Evolutionary conservation across 2,888 invertebrate species (phyloP).

Genomic region (Erynnis tages): DNA sequence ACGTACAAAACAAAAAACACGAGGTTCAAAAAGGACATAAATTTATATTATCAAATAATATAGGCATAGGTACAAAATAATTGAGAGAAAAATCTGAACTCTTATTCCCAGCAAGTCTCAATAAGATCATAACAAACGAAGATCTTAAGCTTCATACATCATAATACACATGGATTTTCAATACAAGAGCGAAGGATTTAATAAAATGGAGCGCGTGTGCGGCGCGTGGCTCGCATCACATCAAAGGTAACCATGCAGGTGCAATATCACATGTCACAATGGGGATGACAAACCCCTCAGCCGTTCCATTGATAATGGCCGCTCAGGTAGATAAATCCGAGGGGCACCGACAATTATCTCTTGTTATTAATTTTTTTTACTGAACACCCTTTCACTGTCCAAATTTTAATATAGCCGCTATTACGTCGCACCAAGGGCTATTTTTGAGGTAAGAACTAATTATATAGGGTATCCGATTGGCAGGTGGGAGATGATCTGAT

Average conservation of each 20-base stretch:
- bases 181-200: constrained; percentile 14
- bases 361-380: constrained; percentile 50
- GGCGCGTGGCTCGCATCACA: constrained; percentile 55
- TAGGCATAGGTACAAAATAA: no score
- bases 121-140: neutral
- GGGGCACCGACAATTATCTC: constrained; percentile 65
- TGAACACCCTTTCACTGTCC: constrained; percentile 31
- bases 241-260: constrained; percentile 70
- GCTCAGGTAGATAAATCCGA: constrained; percentile 73
- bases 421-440: constrained; percentile 28
- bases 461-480: constrained; percentile 51
- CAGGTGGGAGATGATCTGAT: constrained; percentile 72
- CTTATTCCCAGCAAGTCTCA: no score
- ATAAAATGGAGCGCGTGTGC: constrained; percentile 27
- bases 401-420: constrained; percentile 17
- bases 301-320: constrained; percentile 51
- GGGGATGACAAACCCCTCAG: constrained; percentile 40
- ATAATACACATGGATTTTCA: neutral
- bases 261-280: constrained; percentile 46
- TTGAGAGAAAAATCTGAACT: no score
- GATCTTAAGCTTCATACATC: neutral
- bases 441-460: constrained; percentile 28
- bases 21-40: no score
- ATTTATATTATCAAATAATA: no score
- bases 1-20: no score